A percentile compares a stretch with the other conserved stretches of the same genome.
Conservation (phyloP, 2,113 vertebrate species). For the Epinephelus lanceolatus region DNA sequence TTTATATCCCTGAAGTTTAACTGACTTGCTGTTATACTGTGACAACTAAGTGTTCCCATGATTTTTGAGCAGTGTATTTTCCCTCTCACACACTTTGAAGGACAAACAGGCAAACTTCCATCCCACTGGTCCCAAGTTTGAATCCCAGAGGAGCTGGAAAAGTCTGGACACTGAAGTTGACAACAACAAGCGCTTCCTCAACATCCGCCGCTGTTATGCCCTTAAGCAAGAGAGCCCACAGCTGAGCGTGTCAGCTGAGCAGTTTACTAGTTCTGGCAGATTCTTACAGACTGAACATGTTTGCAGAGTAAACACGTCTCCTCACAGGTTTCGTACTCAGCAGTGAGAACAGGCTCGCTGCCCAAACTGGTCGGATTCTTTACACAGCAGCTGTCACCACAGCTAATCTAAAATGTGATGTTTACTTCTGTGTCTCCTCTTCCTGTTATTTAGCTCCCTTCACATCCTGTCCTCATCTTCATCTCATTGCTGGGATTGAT, state of each 20-base stretch:
- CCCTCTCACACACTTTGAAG: not conserved
- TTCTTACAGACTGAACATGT: conserved; percentile 16
- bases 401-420: not conserved
- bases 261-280: not conserved
- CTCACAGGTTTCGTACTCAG: not conserved
- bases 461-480: not conserved
- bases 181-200: not conserved
- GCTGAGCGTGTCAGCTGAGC: not conserved
- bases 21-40: too few relatives aligned
- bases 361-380: not conserved
- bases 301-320: conserved; percentile 29
- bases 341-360: conserved; percentile 1
- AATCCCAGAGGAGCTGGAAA: not conserved
- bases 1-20: too few relatives aligned
- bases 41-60: too few relatives aligned
- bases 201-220: not conserved
- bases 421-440: not conserved
- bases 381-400: conserved; percentile 39
- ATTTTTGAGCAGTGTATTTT: not conserved
- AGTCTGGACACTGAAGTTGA: not conserved
- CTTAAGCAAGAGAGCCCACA: not conserved
- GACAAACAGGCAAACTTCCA: not conserved
- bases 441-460: not conserved
- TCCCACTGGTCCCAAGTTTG: not conserved
- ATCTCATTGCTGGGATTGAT: not conserved